phyloP scores from a whole-genome alignment of 2,797 vertebrate species.

The Vespertilio murinus region DNA sequence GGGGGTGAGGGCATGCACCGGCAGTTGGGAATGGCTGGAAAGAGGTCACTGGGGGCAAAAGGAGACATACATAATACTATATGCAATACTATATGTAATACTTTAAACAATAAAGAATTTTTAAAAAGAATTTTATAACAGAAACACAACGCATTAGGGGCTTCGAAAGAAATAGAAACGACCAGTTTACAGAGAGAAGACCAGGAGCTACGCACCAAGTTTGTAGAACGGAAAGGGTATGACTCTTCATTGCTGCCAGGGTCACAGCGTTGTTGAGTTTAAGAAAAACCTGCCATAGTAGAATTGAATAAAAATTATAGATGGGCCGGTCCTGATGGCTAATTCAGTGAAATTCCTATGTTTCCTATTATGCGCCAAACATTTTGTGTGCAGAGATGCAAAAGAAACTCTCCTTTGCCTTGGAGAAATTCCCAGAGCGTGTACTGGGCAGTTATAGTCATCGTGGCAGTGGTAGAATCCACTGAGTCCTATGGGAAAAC shows the following conservation, averaged over 20 bases:
- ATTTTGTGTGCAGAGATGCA: neutral
- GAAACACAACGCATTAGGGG: neutral
- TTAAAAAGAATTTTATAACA: neutral
- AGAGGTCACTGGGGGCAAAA: too few species aligned
- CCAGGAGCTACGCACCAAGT: neutral
- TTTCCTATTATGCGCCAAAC: neutral
- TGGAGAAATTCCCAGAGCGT: neutral
- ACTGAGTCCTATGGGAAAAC: neutral
- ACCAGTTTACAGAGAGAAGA: neutral
- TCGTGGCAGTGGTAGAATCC: neutral
- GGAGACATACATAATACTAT: too few species aligned
- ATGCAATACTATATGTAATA: too few species aligned
- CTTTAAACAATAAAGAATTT: too few species aligned
- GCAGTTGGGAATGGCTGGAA: too few species aligned
- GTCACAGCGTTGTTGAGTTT: neutral
- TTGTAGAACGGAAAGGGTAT: neutral
- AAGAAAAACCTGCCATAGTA: neutral
- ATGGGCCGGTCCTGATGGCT: neutral
- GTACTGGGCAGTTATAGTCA: neutral
- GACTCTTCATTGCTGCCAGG: neutral
- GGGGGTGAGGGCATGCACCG: too few species aligned
- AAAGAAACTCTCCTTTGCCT: neutral
- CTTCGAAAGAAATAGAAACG: neutral
- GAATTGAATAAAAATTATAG: neutral
- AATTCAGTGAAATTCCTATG: neutral